Evolutionary conservation across 2,113 vertebrate genomes (phyloP).

Genomic region (Burhinus oedicnemus): DNA sequence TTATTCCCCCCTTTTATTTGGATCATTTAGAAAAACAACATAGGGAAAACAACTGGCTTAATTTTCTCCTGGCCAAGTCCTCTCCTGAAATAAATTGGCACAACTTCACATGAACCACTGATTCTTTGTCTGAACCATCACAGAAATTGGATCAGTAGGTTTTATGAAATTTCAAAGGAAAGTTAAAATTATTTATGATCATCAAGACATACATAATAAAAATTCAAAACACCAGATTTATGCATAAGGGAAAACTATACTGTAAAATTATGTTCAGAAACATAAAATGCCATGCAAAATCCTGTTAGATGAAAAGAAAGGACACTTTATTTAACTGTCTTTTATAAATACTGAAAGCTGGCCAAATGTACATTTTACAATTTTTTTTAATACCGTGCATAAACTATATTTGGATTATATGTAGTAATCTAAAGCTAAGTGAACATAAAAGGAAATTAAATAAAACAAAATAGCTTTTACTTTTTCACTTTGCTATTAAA

Average conservation of each 20-base stretch:
- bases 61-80: neutral
- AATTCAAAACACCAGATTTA: neutral
- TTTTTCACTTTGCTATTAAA: neutral
- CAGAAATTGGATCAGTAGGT: neutral
- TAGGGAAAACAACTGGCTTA: neutral
- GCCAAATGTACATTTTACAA: neutral
- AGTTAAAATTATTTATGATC: neutral
- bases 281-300: neutral
- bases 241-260: neutral
- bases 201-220: neutral
- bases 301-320: neutral
- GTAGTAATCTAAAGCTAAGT: neutral
- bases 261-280: neutral
- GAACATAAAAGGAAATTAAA: neutral
- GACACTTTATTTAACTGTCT: neutral
- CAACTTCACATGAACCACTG: neutral
- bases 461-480: neutral
- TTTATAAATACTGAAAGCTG: neutral
- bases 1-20: neutral
- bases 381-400: neutral
- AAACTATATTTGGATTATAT: neutral
- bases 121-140: neutral
- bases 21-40: neutral
- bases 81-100: neutral
- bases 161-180: neutral